Base-by-base conservation (phyloP, 2,888 invertebrate genomes). In the Heliconius aoede region DNA sequence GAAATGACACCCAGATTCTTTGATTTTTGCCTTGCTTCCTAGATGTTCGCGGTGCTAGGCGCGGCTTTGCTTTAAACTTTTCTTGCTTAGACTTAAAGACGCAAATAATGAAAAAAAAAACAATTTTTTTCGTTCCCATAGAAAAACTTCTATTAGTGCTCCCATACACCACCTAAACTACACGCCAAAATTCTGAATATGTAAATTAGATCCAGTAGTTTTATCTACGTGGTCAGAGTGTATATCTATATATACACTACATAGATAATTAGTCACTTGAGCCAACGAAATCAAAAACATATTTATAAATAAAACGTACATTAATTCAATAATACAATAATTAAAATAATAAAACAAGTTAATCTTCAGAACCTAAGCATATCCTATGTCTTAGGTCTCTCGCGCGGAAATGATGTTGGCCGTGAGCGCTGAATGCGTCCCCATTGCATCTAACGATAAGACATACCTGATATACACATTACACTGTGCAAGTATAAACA, bases 321-420 rank as follows among this genome's bases (percentile, higher is more conserved):
- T 15, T 15, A 51, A 1, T 36, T 1, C 24, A 11, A 46, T 21
- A 46, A 67, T 32, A 55, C 5, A 36, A 11, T 55, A 60, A 58
- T 26, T 9, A 71, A 24, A 65, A 21, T 40, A 72, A 60, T 72
- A 32, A 30, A 67, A 36, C 40, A 72, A 72, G n/a, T 46, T 30
- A 24, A 67, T 73, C 21, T 21, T 51, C 32, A 58, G 36, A 55
- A 65, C 46, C 18, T 46, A 72, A 15, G 76, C 40, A 72, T 76
- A 51, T 64, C 73, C 73, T 55, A n/a, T 68, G 51, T 69, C 58
- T 61, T 65, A 51, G 67, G 69, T 76, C 71, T 76, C 76, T 80
- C 81, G 81, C 77, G 81, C 85, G 85, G 84, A 82, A 81, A 76
- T 76, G 67, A 82, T 80, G 79, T 72, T 78, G 85, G 32, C 84